Evolutionary conservation across 2,888 invertebrate genomes (phyloP), one percentile per base, ranked within the genome.

Genomic region (Pandemis corylana): DNA sequence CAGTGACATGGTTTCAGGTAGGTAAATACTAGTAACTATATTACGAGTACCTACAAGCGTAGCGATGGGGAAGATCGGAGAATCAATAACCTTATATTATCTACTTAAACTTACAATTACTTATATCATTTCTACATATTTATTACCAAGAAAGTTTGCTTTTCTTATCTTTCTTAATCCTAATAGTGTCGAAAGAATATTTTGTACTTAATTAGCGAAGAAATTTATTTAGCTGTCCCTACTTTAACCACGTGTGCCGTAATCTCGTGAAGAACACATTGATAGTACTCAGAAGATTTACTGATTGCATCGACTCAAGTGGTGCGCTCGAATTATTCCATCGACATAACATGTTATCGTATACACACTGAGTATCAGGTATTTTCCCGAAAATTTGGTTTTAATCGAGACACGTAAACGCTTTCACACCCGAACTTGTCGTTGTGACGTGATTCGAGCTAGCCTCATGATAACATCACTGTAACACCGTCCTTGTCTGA

Each of bases 401-500:
- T 36, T 28, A 59, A 28, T 28, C 9, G 20, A 28, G 10, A 68
- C 73, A 69, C 64, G 73, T 13, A 64, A 68, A 68, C 49, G 68
- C 72, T 72, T 72, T 72, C 20, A 44, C 64, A 64, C 56, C 59
- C 5, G 49, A 49, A 64, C 41, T 64, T 64, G 73, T 73, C 56
- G 41, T 5, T 13, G 12, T 56, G 64, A 68, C 41, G 41, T 68
- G 68, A 68, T 46, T 53, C 44, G 13, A 44, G 7, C n/a, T 53
- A 36, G 13, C 9, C 41, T 56, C 36, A 36, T 68, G 36, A 65
- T 49, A 42, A 49, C 20, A 6, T 20, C 53, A 53, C 42, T 71
- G 28, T 20, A 13, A 15, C 28, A 63, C 3, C 67, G 79, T 75
- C 77, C 78, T 79, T 78, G 77, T 13, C 36, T 72, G 69, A 82